Percentiles rank a stretch among this genome's conserved stretches.
Conservation (phyloP, 2,888 invertebrate species). For the Scelioninae gen. 2 region DNA sequence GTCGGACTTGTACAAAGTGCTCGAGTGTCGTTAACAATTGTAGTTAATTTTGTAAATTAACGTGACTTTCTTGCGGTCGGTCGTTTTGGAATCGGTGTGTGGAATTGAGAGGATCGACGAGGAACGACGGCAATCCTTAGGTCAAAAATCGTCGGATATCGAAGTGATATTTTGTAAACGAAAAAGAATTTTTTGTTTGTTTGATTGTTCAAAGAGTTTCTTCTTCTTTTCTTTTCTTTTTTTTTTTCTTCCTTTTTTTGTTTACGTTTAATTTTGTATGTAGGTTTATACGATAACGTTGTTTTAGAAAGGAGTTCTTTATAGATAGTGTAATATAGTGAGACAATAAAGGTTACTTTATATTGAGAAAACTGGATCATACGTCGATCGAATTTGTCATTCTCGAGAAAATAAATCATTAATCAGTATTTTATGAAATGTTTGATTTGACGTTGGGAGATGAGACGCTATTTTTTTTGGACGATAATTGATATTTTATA, state of each 20-base stretch:
- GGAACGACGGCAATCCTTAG: background rate
- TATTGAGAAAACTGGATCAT: constrained; percentile 47
- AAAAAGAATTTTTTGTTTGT: constrained; percentile 45
- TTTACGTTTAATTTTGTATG: constrained; percentile 58
- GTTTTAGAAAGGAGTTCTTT: constrained; percentile 53
- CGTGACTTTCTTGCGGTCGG: constrained; percentile 22
- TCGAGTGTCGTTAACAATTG: constrained; percentile 37
- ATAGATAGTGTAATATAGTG: constrained; percentile 56
- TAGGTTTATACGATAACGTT: constrained; percentile 55
- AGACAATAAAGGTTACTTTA: constrained; percentile 58
- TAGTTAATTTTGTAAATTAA: constrained; percentile 43
- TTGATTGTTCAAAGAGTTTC: constrained; percentile 53
- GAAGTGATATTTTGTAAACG: constrained; percentile 54
- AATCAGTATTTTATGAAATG: constrained; percentile 18
- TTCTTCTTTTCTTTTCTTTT: too few relatives aligned
- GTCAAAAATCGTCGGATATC: constrained; percentile 25
- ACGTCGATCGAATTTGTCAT: constrained; percentile 39
- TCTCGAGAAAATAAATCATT: constrained; percentile 31
- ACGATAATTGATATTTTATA: background rate
- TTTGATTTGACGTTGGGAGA: constrained; percentile 3
- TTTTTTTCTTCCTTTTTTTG: too few relatives aligned
- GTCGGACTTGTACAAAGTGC: constrained; percentile 51
- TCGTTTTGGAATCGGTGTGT: constrained; percentile 27
- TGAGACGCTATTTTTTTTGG: background rate
- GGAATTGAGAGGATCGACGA: constrained; percentile 26